These are phyloP conservation scores for Daubentonia madagascariensis DNA, from an alignment of 2,113 vertebrate species.

Conservation along the genomic window DNA sequence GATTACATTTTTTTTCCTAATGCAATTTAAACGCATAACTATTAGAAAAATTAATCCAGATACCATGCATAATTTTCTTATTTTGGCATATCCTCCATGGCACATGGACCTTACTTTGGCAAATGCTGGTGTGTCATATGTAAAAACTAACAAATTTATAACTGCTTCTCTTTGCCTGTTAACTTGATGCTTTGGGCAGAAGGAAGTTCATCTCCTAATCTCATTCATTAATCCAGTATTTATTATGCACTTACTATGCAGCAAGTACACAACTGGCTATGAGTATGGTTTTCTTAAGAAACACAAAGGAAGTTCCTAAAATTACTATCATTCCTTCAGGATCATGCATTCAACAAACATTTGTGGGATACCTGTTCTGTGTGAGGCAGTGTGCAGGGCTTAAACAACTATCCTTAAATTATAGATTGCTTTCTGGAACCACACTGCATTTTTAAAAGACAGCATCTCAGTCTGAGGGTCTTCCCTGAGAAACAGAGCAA, in stretches of 20 bases:
- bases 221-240: background rate
- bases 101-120: background rate
- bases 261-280: too few relatives aligned
- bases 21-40: background rate
- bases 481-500: background rate
- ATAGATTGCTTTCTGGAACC: background rate
- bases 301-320: background rate
- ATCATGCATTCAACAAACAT: background rate
- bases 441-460: background rate
- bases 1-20: background rate
- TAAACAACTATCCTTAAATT: background rate
- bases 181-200: background rate
- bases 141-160: background rate
- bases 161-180: background rate
- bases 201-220: background rate
- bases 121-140: background rate
- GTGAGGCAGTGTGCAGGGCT: background rate
- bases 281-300: background rate
- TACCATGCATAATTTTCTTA: background rate
- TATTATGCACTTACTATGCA: background rate
- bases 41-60: background rate
- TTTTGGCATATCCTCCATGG: background rate
- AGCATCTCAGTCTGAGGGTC: background rate
- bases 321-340: background rate
- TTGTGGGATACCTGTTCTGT: background rate